These are phyloP conservation scores for Gonioctena quinquepunctata DNA, from an alignment of 1,140 invertebrate species.

Conservation along the genomic window DNA sequence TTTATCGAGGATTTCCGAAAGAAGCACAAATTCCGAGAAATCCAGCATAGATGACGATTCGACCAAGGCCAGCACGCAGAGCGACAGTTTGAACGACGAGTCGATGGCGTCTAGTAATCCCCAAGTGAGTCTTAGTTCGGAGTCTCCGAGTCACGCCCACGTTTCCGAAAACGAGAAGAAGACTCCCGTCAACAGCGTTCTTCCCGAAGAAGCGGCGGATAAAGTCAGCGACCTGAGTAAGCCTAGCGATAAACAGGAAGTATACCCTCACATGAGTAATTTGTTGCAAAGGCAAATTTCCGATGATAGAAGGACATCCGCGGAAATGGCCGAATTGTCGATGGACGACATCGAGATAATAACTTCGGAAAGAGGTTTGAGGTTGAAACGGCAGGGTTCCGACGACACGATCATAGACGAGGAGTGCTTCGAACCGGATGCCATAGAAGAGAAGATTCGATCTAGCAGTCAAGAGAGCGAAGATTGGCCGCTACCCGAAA, in stretches of 20 bases:
- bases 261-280: conserved; percentile 44
- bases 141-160: conserved; percentile 71
- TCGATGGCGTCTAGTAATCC: conserved; percentile 80
- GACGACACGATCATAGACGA: conserved; percentile 56
- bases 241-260: conserved; percentile 40
- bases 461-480: conserved; percentile 70
- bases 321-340: conserved; percentile 79
- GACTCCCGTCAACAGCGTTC: conserved; percentile 34
- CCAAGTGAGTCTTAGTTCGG: conserved; percentile 82
- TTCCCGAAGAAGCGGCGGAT: conserved; percentile 22
- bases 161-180: conserved; percentile 59
- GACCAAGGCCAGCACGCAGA: conserved; percentile 76
- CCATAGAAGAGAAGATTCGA: conserved; percentile 31
- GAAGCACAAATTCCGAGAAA: conserved; percentile 84
- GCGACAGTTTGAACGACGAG: conserved; percentile 81
- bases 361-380: conserved; percentile 51
- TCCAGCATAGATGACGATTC: conserved; percentile 82
- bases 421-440: conserved; percentile 46
- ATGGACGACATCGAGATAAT: conserved; percentile 66
- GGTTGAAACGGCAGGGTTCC: conserved; percentile 50
- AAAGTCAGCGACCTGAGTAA: conserved; percentile 29
- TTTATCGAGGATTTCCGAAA: conserved; percentile 82
- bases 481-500: conserved; percentile 70
- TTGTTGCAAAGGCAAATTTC: conserved; percentile 62
- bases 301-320: conserved; percentile 77